Conservation (phyloP, 2,113 vertebrate genomes). For the Nothobranchius furzeri region DNA sequence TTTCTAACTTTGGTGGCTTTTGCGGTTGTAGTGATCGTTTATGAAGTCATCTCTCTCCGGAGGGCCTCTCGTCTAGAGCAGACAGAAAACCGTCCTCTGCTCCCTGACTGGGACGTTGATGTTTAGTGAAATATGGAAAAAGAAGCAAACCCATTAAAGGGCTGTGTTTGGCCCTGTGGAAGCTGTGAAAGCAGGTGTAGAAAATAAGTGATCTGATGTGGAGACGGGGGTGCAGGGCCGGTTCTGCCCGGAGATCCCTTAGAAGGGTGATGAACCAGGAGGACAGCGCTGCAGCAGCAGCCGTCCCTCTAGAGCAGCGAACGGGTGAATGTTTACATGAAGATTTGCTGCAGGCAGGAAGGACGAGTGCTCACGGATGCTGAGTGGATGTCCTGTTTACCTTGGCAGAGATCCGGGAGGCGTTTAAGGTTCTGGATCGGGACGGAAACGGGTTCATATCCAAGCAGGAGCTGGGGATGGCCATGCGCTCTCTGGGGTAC, state of each 20-base stretch:
- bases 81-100: not conserved
- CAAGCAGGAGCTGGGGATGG: constrained; percentile 99
- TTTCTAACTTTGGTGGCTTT: too few species aligned
- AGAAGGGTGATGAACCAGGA: not conserved
- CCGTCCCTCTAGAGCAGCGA: too few species aligned
- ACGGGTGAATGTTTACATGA: too few species aligned
- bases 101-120: not conserved
- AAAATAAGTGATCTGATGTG: constrained; percentile 61
- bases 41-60: too few species aligned
- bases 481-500: constrained; percentile 97
- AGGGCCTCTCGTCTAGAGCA: not conserved
- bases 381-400: constrained; percentile 57
- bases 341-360: not conserved
- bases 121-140: not conserved
- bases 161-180: not conserved
- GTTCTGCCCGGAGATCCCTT: constrained; percentile 21
- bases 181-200: constrained; percentile 32
- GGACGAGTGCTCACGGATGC: constrained; percentile 6
- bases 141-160: not conserved
- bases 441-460: constrained; percentile 99
- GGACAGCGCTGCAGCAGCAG: not conserved
- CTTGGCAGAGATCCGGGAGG: constrained; percentile 93
- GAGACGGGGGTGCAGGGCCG: constrained; percentile 43
- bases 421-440: constrained; percentile 94
- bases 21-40: too few species aligned